Percentiles rank a stretch among this genome's conserved stretches.
Evolutionary conservation across 2,113 vertebrate species (phyloP).

Genomic region (Ranitomeya variabilis): DNA sequence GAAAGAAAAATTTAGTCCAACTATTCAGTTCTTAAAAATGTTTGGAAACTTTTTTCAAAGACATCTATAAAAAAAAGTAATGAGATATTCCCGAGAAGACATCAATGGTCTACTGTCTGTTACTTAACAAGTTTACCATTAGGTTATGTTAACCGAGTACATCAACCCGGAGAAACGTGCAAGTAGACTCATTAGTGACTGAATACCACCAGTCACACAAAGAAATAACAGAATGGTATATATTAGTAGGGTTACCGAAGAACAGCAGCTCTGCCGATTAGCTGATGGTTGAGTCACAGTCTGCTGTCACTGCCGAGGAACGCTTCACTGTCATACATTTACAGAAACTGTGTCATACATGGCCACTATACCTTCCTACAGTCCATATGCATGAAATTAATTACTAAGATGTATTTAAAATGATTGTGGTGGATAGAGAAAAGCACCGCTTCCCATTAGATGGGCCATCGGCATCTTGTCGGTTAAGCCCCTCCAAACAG

Average conservation of each 20-base stretch:
- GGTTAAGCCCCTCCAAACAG: too few relatives aligned
- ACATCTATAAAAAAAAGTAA: neutral
- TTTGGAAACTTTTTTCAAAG: neutral
- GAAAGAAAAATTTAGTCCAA: neutral
- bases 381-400: too few relatives aligned
- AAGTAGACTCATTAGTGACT: too few relatives aligned
- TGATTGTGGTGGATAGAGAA: too few relatives aligned
- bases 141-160: too few relatives aligned
- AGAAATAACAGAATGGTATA: neutral
- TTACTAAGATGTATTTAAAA: too few relatives aligned
- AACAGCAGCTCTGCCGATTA: neutral
- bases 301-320: neutral
- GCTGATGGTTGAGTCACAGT: too few relatives aligned
- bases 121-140: neutral
- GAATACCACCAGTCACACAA: too few relatives aligned
- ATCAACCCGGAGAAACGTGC: too few relatives aligned
- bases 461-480: too few relatives aligned
- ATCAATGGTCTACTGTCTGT: neutral
- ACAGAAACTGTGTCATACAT: neutral
- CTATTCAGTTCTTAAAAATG: neutral
- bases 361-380: too few relatives aligned
- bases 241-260: neutral
- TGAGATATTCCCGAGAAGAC: neutral
- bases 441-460: too few relatives aligned
- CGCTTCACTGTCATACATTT: neutral